Evolutionary conservation across 2,888 invertebrate genomes (phyloP), one percentile per base, ranked within the genome.

Genomic region (Drosophila histrio): DNA sequence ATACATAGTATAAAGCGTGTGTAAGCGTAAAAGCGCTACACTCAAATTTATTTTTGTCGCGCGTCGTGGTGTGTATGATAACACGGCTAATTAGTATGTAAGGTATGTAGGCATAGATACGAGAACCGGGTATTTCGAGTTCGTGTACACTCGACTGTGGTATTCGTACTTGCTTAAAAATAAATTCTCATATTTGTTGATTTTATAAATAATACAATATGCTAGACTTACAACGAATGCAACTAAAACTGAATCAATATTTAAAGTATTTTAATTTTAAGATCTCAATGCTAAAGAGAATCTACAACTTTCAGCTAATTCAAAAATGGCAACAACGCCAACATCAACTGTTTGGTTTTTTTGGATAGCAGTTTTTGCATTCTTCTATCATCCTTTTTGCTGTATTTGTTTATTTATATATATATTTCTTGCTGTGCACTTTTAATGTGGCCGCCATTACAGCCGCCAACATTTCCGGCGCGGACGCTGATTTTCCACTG

Each of bases 401-500:
- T 6, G 34, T 34, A 17, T 61, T 43, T 58, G 36, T 50, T 57
- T 68, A 24, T 34, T 11, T 26, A 47, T 28, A 56, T 52, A 30
- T 60, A 38, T 59, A 53, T 56, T 54, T 56, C 66, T 62, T 65
- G 44, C 44, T 58, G 57, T 76, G 53, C 56, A 63, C 62, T 60
- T 72, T 76, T 66, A 73, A 81, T 74, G 66, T 58, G 66, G 69
- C 72, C 59, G 39, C 60, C 54, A 72, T 75, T 67, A 71, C 50
- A 67, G 72, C 76, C 85, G 67, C 71, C 87, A 72, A 79, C 77
- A 83, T 74, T 82, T 86, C 80, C 81, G 83, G 69, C 67, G 64
- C 79, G 83, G 64, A 76, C 66, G 77, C 61, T 87, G 81, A 86
- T 83, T 84, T 84, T 87, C 63, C 82, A 80, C 75, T 66, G 64